Evolutionary conservation across 2,888 invertebrate genomes (phyloP).

Genomic region (Parelbella ahira): DNA sequence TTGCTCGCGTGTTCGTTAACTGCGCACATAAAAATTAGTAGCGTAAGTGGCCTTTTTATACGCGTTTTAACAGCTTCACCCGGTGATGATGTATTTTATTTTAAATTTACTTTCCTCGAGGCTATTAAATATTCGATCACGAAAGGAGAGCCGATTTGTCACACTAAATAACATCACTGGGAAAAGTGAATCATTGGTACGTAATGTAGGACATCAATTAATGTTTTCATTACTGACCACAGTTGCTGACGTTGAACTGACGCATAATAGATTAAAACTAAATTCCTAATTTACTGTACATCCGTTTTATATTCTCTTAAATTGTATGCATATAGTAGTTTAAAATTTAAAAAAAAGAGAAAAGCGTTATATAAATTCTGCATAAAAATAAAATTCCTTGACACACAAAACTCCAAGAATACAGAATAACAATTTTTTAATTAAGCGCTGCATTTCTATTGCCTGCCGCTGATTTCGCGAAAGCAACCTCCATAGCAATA

Average conservation of each 20-base stretch:
- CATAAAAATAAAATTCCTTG: no score
- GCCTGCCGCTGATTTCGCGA: no score
- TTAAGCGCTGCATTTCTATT: no score
- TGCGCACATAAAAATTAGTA: constrained; percentile 21
- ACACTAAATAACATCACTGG: not conserved
- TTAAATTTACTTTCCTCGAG: constrained; percentile 5
- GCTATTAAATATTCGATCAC: constrained; percentile 10
- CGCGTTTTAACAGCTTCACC: constrained; percentile 12
- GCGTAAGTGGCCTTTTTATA: constrained; percentile 19
- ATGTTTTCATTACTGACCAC: not conserved
- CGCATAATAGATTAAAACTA: not conserved
- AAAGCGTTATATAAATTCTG: no score
- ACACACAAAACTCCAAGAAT: no score
- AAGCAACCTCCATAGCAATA: no score
- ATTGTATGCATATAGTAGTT: no score
- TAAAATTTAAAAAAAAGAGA: no score
- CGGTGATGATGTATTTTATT: constrained; percentile 12
- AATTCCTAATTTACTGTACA: no score
- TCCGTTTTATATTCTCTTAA: no score
- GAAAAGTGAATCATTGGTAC: constrained; percentile 5
- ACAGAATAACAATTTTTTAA: no score
- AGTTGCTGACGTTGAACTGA: not conserved
- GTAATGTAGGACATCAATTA: constrained; percentile 9
- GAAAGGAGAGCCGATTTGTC: not conserved
- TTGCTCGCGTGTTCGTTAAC: constrained; percentile 23